Conservation (phyloP, 1,140 invertebrate species). For the Musca domestica region DNA sequence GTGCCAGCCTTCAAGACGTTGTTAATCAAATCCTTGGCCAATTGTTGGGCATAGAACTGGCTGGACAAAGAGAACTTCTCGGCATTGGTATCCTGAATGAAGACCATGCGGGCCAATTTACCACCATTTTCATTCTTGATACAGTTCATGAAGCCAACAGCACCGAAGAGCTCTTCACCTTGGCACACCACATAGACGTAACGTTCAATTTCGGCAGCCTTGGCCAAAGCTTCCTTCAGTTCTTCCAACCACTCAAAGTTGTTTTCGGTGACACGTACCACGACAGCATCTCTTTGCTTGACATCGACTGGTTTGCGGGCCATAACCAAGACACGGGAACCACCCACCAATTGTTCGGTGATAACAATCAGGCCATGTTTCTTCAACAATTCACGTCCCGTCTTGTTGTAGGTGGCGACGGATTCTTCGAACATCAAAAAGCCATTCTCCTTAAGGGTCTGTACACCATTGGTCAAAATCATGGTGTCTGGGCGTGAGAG, state of each 20-base stretch:
- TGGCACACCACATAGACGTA: slow-evolving; percentile 72
- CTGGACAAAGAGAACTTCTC: slow-evolving; percentile 63
- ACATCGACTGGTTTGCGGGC: slow-evolving; percentile 57
- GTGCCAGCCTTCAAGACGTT: slow-evolving; percentile 76
- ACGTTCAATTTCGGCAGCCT: slow-evolving; percentile 59
- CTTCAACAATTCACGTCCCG: slow-evolving; percentile 51
- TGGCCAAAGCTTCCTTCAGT: slow-evolving; percentile 68
- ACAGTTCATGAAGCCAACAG: slow-evolving; percentile 87
- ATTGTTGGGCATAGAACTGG: slow-evolving; percentile 62
- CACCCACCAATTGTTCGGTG: slow-evolving; percentile 57
- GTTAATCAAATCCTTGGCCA: slow-evolving; percentile 75
- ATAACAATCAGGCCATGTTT: slow-evolving; percentile 55
- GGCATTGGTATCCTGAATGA: slow-evolving; percentile 65
- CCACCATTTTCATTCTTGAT: slow-evolving; percentile 81
- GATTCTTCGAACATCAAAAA: slow-evolving; percentile 78
- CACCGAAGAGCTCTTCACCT: slow-evolving; percentile 68
- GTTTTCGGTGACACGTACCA: slow-evolving; percentile 62
- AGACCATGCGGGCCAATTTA: slow-evolving; percentile 67
- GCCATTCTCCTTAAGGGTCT: slow-evolving; percentile 68
- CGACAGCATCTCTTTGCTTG: slow-evolving; percentile 35
- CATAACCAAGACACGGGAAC: slow-evolving; percentile 61
- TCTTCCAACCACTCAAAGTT: slow-evolving; percentile 79
- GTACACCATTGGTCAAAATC: slow-evolving; percentile 59
- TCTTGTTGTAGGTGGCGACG: slow-evolving; percentile 56
- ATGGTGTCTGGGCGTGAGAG: slow-evolving; percentile 56